Evolutionary conservation across 2,888 invertebrate species (phyloP).

Genomic region (Lysandra bellargus): DNA sequence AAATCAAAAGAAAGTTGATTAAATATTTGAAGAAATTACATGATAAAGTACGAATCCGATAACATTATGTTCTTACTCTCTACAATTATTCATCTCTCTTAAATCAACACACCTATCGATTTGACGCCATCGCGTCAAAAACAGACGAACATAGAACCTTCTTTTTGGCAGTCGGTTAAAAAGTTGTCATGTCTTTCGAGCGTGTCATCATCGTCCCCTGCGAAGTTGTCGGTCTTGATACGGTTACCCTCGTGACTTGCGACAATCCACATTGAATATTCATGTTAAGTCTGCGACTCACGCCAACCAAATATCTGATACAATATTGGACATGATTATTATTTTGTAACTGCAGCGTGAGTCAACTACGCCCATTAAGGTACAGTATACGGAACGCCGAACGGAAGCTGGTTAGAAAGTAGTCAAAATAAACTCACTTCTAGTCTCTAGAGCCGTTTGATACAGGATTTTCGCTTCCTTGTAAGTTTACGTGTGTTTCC

Average conservation of each 20-base stretch:
- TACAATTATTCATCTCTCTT: not conserved
- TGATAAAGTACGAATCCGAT: not conserved
- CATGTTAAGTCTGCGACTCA: conserved; percentile 25
- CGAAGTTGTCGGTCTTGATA: conserved; percentile 10
- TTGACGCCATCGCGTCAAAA: not conserved
- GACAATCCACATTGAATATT: conserved; percentile 29
- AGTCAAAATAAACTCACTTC: not conserved
- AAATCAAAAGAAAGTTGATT: not conserved
- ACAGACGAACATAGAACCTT: not conserved
- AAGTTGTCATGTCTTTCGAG: not conserved
- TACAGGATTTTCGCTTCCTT: conserved; percentile 9
- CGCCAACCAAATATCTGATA: not conserved
- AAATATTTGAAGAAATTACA: not conserved
- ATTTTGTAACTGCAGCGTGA: conserved; percentile 31
- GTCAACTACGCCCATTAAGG: conserved; percentile 23
- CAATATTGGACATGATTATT: conserved; percentile 26
- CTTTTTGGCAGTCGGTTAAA: not conserved
- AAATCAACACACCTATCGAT: not conserved
- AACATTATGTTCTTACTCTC: not conserved
- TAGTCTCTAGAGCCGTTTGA: conserved; percentile 6
- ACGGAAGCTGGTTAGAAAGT: conserved; percentile 28
- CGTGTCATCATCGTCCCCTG: conserved; percentile 3
- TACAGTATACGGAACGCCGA: conserved; percentile 26
- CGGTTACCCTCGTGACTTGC: conserved; percentile 8
- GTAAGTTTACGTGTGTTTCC: not conserved